Percentiles rank a stretch among this genome's conserved stretches.
Evolutionary conservation across 2,113 vertebrate species (phyloP).

Genomic region (Motacilla tschutschensis): DNA sequence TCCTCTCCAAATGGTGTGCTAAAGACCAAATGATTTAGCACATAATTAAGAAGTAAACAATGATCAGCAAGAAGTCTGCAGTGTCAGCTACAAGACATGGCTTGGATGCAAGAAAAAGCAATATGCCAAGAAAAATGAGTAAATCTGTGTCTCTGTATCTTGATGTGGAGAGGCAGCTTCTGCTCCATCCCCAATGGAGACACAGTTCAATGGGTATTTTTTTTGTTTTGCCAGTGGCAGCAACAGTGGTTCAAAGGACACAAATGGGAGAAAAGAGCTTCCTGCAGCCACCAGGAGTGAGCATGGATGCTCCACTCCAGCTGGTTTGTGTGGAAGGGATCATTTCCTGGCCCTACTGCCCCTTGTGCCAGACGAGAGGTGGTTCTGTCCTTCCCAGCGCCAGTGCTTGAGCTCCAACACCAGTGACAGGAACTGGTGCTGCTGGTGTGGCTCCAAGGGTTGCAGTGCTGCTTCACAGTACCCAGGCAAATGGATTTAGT

Average conservation of each 20-base stretch:
- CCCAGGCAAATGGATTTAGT: neutral
- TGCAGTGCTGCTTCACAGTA: neutral
- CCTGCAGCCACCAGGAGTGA: neutral
- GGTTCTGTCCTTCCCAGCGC: neutral
- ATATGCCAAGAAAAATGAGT: neutral
- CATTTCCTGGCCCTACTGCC: neutral
- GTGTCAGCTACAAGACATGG: neutral
- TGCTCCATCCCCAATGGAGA: neutral
- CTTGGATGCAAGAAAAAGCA: neutral
- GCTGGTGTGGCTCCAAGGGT: neutral
- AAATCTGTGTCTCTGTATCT: neutral
- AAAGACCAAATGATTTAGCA: slow-evolving; percentile 27
- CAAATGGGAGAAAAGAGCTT: neutral
- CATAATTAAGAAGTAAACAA: slow-evolving; percentile 12
- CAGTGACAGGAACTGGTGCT: neutral
- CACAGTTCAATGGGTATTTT: neutral
- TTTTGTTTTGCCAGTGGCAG: neutral
- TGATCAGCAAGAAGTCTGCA: neutral
- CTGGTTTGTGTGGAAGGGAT: neutral
- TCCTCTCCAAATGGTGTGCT: neutral
- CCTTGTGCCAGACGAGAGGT: rapidly evolving
- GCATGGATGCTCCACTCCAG: neutral
- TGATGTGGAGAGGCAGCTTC: neutral
- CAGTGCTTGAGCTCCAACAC: neutral
- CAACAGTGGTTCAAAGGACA: neutral